Percentiles rank a stretch among this genome's conserved stretches.
Evolutionary conservation across 2,888 invertebrate genomes (phyloP).

Genomic region (Drosophila mimica): DNA sequence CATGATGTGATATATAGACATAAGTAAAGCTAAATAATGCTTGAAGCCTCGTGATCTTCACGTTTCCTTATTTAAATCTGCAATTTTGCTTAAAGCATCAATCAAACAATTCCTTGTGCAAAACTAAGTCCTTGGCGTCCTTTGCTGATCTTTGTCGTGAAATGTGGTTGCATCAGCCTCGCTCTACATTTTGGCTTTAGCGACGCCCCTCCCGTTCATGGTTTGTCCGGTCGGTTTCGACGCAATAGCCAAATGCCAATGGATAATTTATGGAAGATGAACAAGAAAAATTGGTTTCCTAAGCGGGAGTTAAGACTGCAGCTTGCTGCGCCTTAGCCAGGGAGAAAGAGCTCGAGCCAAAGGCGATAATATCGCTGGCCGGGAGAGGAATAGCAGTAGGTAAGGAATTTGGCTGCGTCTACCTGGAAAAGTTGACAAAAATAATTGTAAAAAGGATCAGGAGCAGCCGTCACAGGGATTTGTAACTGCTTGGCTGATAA

Average conservation of each 20-base stretch:
- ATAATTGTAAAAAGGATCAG: conserved; percentile 76
- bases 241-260: conserved; percentile 35
- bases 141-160: conserved; percentile 4
- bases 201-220: conserved; percentile 43
- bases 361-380: conserved; percentile 28
- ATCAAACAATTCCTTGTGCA: not conserved
- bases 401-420: conserved; percentile 57
- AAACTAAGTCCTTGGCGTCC: not conserved
- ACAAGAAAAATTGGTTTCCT: conserved; percentile 7
- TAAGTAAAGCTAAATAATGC: not conserved
- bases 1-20: not conserved
- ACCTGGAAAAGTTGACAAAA: conserved; percentile 76
- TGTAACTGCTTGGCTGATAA: conserved; percentile 55
- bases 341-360: conserved; percentile 58
- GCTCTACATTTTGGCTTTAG: conserved; percentile 67
- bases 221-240: conserved; percentile 1
- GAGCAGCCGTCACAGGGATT: conserved; percentile 53
- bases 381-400: conserved; percentile 57
- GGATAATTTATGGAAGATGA: conserved; percentile 56
- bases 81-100: not conserved
- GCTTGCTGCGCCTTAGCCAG: conserved; percentile 25
- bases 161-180: conserved; percentile 41
- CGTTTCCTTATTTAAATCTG: not conserved
- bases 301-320: conserved; percentile 41
- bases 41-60: too few species aligned